Base-by-base conservation (phyloP, 2,113 vertebrate species). In the Pionites leucogaster region DNA sequence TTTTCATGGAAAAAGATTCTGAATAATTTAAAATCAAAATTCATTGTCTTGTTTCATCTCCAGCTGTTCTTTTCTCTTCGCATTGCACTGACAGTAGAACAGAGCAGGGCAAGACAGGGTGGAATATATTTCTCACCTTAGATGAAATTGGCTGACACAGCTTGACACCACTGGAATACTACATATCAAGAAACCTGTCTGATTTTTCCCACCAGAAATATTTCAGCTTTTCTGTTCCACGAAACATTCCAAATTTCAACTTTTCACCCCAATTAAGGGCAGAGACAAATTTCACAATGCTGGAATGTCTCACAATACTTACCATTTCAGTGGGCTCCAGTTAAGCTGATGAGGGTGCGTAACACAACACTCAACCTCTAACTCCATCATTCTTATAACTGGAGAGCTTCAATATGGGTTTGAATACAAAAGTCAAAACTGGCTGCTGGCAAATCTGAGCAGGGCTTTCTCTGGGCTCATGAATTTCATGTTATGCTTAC, bases 11-110 rank as follows among this genome's bases (percentile, higher is more conserved):
- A 78, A 63, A 84, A 13, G 9, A 55, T 91, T 92, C 55, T 79
- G 39, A 86, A 92, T 57, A 91, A 86, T 79, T 93, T 53, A 71
- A 81, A 95, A 64, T 60, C 29, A 92, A 91, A 86, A 91, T 41
- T 42, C 5, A 0, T 76, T 70, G 47, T 72, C 47, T 82, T 64
- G 42, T 60, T 91, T 84, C 65, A 44, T 47, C 52, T 82, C 47
- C 47, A 82, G 16, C 17, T 3, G 0, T 64, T 8, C 22, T 78
- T 70, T 74, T 67, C 47, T 90, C n/a, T 81, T 89, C 42, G 14
- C 19, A 9, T 35, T 50, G 33, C 55, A 68, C 35, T 68, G 65
- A 90, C 72, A 86, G 60, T 31, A 81, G 55, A 83, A 53, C 9
- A 83, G 59, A 92, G 46, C 46, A 76, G 49, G 46, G 74, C 53